These are phyloP conservation scores for Bimastos eiseni DNA, from an alignment of 2,888 invertebrate species.

Conservation along the genomic window DNA sequence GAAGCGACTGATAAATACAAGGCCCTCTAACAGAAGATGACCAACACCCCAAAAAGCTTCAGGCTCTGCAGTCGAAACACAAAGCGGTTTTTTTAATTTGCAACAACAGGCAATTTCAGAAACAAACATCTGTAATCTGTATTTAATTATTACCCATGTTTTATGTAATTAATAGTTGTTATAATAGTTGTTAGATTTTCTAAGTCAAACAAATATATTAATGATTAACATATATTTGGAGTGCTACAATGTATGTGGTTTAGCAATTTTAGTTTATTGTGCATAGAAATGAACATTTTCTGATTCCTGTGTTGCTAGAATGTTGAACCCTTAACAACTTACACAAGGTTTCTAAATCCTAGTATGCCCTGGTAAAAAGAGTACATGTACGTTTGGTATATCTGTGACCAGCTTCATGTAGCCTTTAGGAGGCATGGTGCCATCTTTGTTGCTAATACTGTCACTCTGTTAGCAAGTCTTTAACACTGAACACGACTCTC, in stretches of 20 bases:
- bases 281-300: background rate
- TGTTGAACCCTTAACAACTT: background rate
- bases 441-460: too few species aligned
- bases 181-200: background rate
- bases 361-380: background rate
- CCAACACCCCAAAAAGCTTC: background rate
- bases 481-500: too few species aligned
- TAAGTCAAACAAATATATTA: background rate
- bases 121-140: background rate
- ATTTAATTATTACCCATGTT: background rate
- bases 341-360: background rate
- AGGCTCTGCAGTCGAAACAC: background rate
- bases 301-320: background rate
- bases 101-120: background rate
- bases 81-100: background rate
- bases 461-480: too few species aligned
- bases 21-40: conserved; percentile 29
- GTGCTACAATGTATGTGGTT: too few species aligned
- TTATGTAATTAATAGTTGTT: background rate
- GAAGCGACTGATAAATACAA: conserved; percentile 44
- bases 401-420: too few species aligned
- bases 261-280: background rate
- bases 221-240: background rate
- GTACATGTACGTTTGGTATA: too few species aligned
- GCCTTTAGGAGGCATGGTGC: too few species aligned